Conservation (phyloP, 2,113 vertebrate genomes). For the Callochromis pleurospilus region DNA sequence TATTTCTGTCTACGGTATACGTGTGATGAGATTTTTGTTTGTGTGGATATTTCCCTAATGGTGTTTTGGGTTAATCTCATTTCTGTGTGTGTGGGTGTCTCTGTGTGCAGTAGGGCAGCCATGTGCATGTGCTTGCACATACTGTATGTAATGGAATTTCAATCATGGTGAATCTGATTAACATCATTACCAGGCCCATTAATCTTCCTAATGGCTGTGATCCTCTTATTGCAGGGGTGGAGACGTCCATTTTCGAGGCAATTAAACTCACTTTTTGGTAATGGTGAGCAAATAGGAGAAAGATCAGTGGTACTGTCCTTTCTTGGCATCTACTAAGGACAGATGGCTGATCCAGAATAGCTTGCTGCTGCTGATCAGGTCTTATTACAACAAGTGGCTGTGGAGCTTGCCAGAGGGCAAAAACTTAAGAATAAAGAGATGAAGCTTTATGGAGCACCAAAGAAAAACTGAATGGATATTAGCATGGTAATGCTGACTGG, state of each 20-base stretch:
- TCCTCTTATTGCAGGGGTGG: constrained; percentile 63
- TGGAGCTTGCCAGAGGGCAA: background rate
- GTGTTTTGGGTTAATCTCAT: constrained; percentile 25
- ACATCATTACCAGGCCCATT: constrained; percentile 70
- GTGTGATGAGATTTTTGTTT: constrained; percentile 25
- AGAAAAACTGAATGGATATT: background rate
- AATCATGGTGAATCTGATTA: constrained; percentile 67
- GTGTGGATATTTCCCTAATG: constrained; percentile 4
- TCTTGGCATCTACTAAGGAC: constrained; percentile 16
- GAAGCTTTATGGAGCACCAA: background rate
- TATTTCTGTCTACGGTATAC: background rate
- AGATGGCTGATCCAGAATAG: constrained; percentile 4
- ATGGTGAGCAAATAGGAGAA: background rate
- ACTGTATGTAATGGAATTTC: constrained; percentile 55
- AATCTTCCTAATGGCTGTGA: constrained; percentile 69
- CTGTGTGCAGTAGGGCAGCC: background rate
- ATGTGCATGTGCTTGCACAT: background rate
- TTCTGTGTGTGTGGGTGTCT: background rate
- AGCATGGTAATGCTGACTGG: background rate
- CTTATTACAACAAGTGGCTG: constrained; percentile 3
- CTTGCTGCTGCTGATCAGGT: background rate
- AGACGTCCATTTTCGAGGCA: constrained; percentile 63
- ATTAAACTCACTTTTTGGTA: constrained; percentile 59
- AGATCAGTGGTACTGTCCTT: background rate
- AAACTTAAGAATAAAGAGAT: background rate